These are phyloP conservation scores for Chalcis sispes DNA, from an alignment of 2,888 invertebrate genomes.

Conservation along the genomic window DNA sequence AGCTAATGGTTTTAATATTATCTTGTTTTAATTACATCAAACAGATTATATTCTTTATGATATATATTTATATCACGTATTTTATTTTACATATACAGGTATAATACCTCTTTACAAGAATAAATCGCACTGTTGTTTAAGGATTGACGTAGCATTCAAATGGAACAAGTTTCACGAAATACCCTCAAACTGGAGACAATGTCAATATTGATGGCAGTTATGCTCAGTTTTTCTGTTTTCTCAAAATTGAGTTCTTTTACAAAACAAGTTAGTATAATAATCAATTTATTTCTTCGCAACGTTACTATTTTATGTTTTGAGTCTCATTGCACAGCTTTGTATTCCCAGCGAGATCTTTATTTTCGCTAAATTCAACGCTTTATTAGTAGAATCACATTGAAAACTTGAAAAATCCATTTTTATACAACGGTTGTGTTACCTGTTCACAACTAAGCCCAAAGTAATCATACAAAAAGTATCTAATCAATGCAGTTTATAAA, in stretches of 20 bases:
- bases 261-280: slow-evolving; percentile 50
- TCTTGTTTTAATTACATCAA: background rate
- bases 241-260: slow-evolving; percentile 30
- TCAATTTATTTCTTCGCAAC: slow-evolving; percentile 13
- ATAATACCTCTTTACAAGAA: slow-evolving; percentile 62
- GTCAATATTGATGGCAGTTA: slow-evolving; percentile 51
- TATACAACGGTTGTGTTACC: slow-evolving; percentile 6
- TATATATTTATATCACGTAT: slow-evolving; percentile 58
- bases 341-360: slow-evolving; percentile 54
- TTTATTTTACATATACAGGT: slow-evolving; percentile 62
- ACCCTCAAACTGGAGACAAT: slow-evolving; percentile 49
- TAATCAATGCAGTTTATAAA: slow-evolving; percentile 40
- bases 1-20: slow-evolving; percentile 1
- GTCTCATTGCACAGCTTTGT: slow-evolving; percentile 57
- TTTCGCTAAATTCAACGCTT: slow-evolving; percentile 34
- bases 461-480: slow-evolving; percentile 39
- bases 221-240: slow-evolving; percentile 34
- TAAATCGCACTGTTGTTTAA: slow-evolving; percentile 54
- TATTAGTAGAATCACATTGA: slow-evolving; percentile 29
- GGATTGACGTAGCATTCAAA: slow-evolving; percentile 49
- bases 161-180: slow-evolving; percentile 52
- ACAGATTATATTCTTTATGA: slow-evolving; percentile 35
- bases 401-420: slow-evolving; percentile 51
- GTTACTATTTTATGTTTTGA: slow-evolving; percentile 22
- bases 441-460: slow-evolving; percentile 14